Evolutionary conservation across 2,888 invertebrate species (phyloP), one percentile per base, ranked within the genome.

Genomic region (Tetragonula carbonaria): DNA sequence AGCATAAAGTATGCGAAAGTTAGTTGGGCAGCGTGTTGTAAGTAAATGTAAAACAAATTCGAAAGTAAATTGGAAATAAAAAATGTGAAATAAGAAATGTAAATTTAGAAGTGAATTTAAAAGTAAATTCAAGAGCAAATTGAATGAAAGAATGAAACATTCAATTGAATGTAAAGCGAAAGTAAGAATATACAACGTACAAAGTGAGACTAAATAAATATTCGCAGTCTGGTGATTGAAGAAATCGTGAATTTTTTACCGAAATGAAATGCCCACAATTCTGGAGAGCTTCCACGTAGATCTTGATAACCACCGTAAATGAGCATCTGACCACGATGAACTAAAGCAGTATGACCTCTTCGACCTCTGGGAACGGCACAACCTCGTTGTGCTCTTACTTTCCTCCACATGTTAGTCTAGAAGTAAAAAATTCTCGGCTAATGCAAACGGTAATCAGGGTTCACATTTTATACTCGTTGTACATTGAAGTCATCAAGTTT

Each of bases 271-370:
- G 97, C 97, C 98, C 98, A 98, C 8, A 98, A 95, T 94, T 98
- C 98, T 75, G 97, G 96, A 28, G 97, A 97, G 66, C 98, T 98
- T 13, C 98, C 98, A 78, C 97, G 95, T 84, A 98, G 95, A 94
- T 98, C 98, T 93, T 97, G 97, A 95, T 98, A 98, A 6, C 98
- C 98, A 8, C 98, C 98, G 94, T 98, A 98, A 87, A 98, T 96
- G 84, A 98, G 96, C 96, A 98, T 97, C 89, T 96, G 96, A 88
- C 97, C 97, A 84, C 96, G 96, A 92, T 97, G 97, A 68, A 98
- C 96, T 81, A 98, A 96, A 23, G 98, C 97, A 0, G 97, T 96
- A 95, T 98, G 98, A 0, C 98, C 98, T 79, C 98, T 95, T 59
- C 98, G 95, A 4, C 97, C 97, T 90, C 96, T 96, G n/a, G 98